A percentile compares a stretch with the other conserved stretches of the same genome.
phyloP scores from a whole-genome alignment of 2,797 vertebrate species.

The Leptatherina wallacei region DNA sequence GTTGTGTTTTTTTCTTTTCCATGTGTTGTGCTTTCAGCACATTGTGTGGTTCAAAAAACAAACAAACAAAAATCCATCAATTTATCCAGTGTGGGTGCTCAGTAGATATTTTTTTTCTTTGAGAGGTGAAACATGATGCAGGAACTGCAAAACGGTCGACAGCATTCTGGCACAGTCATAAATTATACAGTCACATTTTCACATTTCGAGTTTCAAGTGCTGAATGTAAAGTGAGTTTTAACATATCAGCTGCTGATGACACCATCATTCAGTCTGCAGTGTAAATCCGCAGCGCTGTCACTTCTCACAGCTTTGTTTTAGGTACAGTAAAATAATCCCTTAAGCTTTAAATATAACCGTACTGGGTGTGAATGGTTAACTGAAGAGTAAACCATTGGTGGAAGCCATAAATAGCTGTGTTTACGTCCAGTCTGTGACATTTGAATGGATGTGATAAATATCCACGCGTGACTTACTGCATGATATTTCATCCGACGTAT shows the following conservation, averaged over 20 bases:
- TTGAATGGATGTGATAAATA: slow-evolving; percentile 30
- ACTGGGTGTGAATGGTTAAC: slow-evolving; percentile 6
- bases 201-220: slow-evolving; percentile 5
- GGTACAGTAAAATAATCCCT: neutral
- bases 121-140: slow-evolving; percentile 14
- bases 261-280: slow-evolving; percentile 1
- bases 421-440: slow-evolving; percentile 9
- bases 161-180: slow-evolving; percentile 17
- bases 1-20: neutral
- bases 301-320: neutral
- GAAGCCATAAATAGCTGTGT: slow-evolving; percentile 17
- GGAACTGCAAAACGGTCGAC: slow-evolving; percentile 1
- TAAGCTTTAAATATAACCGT: neutral
- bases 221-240: slow-evolving; percentile 16
- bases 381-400: slow-evolving; percentile 6
- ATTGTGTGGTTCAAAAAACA: too few relatives aligned
- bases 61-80: slow-evolving; percentile 8
- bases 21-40: too few relatives aligned
- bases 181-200: slow-evolving; percentile 22
- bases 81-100: neutral
- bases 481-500: slow-evolving; percentile 91
- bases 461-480: slow-evolving; percentile 86
- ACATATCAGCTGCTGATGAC: slow-evolving; percentile 12
- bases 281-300: slow-evolving; percentile 3
- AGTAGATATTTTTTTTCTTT: slow-evolving; percentile 2